Percentiles rank a stretch among this genome's conserved stretches.
These are phyloP conservation scores for Camelus bactrianus DNA, from an alignment of 2,113 vertebrate genomes.

Conservation along the genomic window DNA sequence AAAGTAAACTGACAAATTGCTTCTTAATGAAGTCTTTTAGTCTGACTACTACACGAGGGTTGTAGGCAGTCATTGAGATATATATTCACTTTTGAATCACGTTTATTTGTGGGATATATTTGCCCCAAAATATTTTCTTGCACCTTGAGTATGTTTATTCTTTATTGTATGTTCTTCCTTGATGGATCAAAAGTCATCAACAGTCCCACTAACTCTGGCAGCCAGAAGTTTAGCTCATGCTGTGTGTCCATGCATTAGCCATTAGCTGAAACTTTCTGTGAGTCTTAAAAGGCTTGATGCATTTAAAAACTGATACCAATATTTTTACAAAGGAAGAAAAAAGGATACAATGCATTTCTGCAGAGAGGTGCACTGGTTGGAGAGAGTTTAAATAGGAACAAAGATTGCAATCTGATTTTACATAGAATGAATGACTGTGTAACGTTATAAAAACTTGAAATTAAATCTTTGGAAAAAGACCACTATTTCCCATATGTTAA, in stretches of 20 bases:
- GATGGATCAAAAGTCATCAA: conserved; percentile 69
- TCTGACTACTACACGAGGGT: conserved; percentile 71
- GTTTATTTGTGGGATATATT: conserved; percentile 71
- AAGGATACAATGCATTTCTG: conserved; percentile 11
- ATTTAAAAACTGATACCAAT: conserved; percentile 82
- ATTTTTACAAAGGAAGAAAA: conserved; percentile 1
- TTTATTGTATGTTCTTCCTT: conserved; percentile 75
- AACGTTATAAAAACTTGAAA: conserved; percentile 55
- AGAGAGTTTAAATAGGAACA: conserved; percentile 65
- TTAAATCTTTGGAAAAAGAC: conserved; percentile 47
- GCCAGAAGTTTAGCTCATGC: conserved; percentile 72
- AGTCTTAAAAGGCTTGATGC: conserved; percentile 71
- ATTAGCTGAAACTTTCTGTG: conserved; percentile 80
- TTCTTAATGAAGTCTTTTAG: conserved; percentile 61
- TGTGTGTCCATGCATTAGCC: conserved; percentile 73
- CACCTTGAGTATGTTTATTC: conserved; percentile 47
- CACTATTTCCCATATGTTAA: background rate
- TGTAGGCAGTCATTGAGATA: conserved; percentile 55
- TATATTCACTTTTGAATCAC: conserved; percentile 33
- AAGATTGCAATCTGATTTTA: conserved; percentile 27
- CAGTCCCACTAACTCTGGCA: conserved; percentile 56
- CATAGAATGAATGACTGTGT: conserved; percentile 31
- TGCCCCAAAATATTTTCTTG: conserved; percentile 50
- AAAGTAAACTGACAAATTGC: conserved; percentile 61
- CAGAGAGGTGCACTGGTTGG: conserved; percentile 56